Percentiles rank a stretch among this genome's conserved stretches.
These are phyloP conservation scores for Lepisosteus osseus DNA, from an alignment of 2,113 vertebrate genomes.

Conservation along the genomic window DNA sequence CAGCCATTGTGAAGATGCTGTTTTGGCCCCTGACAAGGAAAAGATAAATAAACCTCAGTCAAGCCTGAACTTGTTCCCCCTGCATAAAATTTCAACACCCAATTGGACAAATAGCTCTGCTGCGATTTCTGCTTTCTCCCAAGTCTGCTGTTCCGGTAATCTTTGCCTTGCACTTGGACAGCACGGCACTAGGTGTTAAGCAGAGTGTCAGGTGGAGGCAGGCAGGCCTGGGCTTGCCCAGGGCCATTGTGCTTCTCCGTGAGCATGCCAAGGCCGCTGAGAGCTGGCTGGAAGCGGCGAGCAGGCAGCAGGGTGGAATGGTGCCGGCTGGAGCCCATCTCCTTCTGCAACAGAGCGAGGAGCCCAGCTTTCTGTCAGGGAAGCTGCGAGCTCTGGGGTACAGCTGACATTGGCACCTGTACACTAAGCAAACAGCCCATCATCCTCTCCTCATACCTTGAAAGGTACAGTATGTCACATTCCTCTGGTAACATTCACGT, in stretches of 20 bases:
- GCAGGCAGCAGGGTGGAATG: neutral
- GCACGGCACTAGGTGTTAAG: conserved; percentile 14
- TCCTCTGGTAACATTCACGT: too few species aligned
- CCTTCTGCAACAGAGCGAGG: neutral
- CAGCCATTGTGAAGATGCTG: neutral
- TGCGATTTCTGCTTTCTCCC: conserved; percentile 13
- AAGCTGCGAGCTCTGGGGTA: too few species aligned
- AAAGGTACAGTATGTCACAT: too few species aligned
- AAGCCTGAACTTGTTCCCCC: conserved; percentile 41
- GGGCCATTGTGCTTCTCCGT: neutral
- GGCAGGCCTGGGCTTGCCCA: conserved; percentile 18
- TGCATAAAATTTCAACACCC: conserved; percentile 20
- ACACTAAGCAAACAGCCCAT: too few species aligned
- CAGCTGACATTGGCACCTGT: too few species aligned
- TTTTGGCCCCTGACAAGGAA: conserved; percentile 28
- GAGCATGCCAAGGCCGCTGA: neutral
- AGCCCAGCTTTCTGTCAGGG: too few species aligned
- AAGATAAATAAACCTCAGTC: conserved; percentile 30
- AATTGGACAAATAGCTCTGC: conserved; percentile 19
- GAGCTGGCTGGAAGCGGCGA: neutral
- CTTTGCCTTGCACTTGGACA: conserved; percentile 12
- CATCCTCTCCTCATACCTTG: too few species aligned
- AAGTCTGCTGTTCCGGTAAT: conserved; percentile 8
- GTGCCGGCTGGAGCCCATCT: neutral
- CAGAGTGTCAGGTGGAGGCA: conserved; percentile 17